Evolutionary conservation across 2,113 vertebrate species (phyloP).

Genomic region (Brachionichthys hirsutus): DNA sequence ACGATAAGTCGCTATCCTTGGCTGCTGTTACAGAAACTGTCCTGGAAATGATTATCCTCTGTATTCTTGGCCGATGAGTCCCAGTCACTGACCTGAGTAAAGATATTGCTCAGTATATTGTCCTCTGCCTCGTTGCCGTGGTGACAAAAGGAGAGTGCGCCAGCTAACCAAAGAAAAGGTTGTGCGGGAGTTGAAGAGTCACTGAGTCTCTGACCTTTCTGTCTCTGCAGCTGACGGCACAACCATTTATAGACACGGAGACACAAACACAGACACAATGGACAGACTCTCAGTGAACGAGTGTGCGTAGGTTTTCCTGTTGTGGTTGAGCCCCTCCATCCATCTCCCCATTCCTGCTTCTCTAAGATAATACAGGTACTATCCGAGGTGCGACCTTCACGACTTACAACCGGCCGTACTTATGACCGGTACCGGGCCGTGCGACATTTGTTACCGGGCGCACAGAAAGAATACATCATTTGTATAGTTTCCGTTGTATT

Average conservation of each 20-base stretch:
- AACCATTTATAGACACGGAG: constrained; percentile 33
- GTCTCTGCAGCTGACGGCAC: constrained; percentile 41
- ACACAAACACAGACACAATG: constrained; percentile 19
- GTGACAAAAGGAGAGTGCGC: constrained; percentile 54
- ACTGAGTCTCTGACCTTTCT: constrained; percentile 58
- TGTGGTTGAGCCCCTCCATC: constrained; percentile 17
- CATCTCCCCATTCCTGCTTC: constrained; percentile 31
- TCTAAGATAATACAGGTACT: constrained; percentile 33
- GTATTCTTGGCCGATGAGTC: constrained; percentile 52
- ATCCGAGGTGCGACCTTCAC: too few relatives aligned
- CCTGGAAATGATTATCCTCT: constrained; percentile 47
- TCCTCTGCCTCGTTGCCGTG: constrained; percentile 63
- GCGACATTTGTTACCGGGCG: too few relatives aligned
- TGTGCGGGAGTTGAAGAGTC: constrained; percentile 56
- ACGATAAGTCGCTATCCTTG: constrained; percentile 5
- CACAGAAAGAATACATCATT: too few relatives aligned
- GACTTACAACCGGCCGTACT: too few relatives aligned
- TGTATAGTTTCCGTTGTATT: too few relatives aligned
- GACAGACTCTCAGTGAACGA: constrained; percentile 22
- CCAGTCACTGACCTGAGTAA: constrained; percentile 67
- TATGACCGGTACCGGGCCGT: too few relatives aligned
- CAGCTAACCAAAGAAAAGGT: constrained; percentile 49
- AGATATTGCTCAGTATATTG: constrained; percentile 56
- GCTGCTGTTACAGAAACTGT: constrained; percentile 41
- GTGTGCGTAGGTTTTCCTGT: constrained; percentile 31